Evolutionary conservation across 2,113 vertebrate species (phyloP).

Genomic region (Xenus cinereus): DNA sequence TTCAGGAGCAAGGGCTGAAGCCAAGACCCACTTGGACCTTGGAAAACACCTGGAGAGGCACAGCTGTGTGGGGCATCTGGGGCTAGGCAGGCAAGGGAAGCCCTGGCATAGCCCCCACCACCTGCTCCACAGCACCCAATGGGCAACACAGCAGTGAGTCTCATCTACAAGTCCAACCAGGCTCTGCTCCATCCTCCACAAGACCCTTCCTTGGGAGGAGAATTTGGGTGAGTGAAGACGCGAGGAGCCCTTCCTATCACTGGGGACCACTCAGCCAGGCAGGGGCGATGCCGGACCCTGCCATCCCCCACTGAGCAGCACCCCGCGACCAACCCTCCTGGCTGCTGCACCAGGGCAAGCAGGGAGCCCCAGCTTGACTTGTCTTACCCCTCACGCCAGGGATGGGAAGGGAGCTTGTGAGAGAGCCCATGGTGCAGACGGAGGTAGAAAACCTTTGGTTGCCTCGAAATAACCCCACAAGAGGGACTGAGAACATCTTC

Average conservation of each 20-base stretch:
- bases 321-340: rapidly evolving
- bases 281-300: neutral
- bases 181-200: neutral
- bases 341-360: neutral
- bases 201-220: neutral
- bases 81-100: neutral
- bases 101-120: neutral
- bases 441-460: rapidly evolving
- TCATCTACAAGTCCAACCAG: neutral
- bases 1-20: neutral
- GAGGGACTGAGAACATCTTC: neutral
- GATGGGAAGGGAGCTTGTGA: neutral
- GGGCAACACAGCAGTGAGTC: neutral
- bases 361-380: rapidly evolving
- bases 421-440: rapidly evolving
- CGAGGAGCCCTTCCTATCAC: neutral
- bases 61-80: neutral
- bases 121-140: rapidly evolving
- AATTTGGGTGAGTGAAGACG: neutral
- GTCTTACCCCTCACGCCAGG: too few species aligned
- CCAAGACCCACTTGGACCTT: neutral
- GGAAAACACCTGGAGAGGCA: neutral
- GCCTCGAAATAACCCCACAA: neutral
- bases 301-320: neutral
- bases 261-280: neutral